Evolutionary conservation across 2,888 invertebrate genomes (phyloP).

Genomic region (Exocentrus adspersus): DNA sequence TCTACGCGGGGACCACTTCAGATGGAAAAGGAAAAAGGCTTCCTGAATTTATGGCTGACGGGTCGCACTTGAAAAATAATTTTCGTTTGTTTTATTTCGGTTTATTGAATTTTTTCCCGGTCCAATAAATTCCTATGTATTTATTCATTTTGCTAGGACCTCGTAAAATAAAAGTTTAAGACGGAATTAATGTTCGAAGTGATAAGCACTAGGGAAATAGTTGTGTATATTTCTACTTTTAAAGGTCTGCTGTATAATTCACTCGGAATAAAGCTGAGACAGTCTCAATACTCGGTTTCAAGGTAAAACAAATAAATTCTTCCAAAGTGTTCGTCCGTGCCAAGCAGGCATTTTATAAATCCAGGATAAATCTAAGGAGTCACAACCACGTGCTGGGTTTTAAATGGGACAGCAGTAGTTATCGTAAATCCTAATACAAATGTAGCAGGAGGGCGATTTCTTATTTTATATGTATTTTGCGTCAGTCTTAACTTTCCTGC

Average conservation of each 20-base stretch:
- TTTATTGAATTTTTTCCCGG: slow-evolving; percentile 16
- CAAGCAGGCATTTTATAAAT: neutral
- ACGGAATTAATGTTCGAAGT: too few species aligned
- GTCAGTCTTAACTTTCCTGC: neutral
- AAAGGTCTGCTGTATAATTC: too few species aligned
- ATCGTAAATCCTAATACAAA: slow-evolving; percentile 3
- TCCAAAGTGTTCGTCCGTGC: slow-evolving; percentile 3
- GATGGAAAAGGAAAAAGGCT: slow-evolving; percentile 41
- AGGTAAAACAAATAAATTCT: neutral
- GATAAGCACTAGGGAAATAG: too few species aligned
- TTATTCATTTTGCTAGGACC: too few species aligned
- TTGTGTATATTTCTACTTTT: too few species aligned
- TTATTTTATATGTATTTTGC: neutral
- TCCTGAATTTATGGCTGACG: slow-evolving; percentile 30
- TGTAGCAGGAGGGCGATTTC: neutral
- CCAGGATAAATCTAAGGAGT: neutral
- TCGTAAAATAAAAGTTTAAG: too few species aligned
- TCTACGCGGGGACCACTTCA: slow-evolving; percentile 47
- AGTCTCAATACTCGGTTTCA: too few species aligned
- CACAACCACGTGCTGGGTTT: slow-evolving; percentile 1
- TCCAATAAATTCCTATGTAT: neutral
- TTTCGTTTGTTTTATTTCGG: slow-evolving; percentile 19
- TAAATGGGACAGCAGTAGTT: neutral
- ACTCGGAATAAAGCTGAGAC: too few species aligned
- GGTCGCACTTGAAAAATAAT: slow-evolving; percentile 32